Evolutionary conservation across 2,888 invertebrate genomes (phyloP).

Genomic region (Caenorhabditis sp.): DNA sequence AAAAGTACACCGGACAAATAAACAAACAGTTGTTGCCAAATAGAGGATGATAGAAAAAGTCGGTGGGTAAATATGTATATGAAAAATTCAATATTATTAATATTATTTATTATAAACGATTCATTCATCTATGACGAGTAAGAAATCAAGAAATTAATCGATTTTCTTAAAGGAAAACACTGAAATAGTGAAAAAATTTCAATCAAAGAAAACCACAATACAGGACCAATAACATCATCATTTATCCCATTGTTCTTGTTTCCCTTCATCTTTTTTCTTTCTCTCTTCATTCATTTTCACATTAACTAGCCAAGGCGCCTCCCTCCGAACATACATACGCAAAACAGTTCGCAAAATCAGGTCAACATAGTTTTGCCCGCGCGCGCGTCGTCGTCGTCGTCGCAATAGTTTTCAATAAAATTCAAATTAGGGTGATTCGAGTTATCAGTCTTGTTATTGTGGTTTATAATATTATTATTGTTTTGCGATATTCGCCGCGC

Average conservation of each 20-base stretch:
- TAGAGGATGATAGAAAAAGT: conserved; percentile 6
- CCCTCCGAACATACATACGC: conserved; percentile 9
- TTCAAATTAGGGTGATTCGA: conserved; percentile 25
- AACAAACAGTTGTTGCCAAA: conserved; percentile 1
- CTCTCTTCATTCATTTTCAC: conserved; percentile 10
- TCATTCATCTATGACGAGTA: background rate
- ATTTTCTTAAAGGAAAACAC: background rate
- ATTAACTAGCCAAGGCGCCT: background rate
- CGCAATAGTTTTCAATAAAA: conserved; percentile 19
- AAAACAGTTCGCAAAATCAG: conserved; percentile 13
- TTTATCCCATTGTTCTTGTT: background rate
- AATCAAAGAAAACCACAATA: background rate
- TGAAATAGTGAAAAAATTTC: background rate
- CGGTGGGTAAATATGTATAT: background rate
- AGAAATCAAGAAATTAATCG: no score
- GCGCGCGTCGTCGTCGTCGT: no score
- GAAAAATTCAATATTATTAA: background rate
- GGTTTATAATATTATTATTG: background rate
- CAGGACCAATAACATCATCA: background rate
- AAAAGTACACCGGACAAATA: background rate
- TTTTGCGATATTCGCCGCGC: background rate
- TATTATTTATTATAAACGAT: background rate
- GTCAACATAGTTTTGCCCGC: conserved; percentile 20
- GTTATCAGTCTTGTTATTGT: conserved; percentile 15
- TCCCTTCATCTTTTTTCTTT: background rate